phyloP scores from a whole-genome alignment of 2,797 vertebrate genomes.

The Coreius guichenoti region DNA sequence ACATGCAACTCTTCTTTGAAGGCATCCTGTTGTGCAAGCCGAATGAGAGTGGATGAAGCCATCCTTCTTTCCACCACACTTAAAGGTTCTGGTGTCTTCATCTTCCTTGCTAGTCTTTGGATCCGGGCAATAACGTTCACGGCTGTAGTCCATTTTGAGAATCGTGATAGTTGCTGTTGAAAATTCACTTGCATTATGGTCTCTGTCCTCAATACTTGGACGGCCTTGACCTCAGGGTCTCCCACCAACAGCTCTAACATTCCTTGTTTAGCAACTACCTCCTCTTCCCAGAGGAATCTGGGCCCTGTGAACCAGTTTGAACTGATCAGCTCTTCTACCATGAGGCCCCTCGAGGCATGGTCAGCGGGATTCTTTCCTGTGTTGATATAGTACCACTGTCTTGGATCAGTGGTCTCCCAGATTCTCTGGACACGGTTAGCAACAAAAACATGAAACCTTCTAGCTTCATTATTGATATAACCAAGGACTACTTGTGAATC shows the following conservation, averaged over 20 bases:
- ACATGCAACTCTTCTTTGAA: slow-evolving; percentile 38
- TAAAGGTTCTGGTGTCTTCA: slow-evolving; percentile 9
- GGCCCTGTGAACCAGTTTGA: no score
- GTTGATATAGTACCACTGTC: not conserved
- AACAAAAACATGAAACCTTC: slow-evolving; percentile 24
- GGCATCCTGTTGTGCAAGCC: slow-evolving; percentile 20
- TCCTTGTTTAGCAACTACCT: no score
- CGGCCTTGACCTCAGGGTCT: no score
- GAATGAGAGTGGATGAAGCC: not conserved
- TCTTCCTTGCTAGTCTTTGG: slow-evolving; percentile 4
- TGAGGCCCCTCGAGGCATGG: no score
- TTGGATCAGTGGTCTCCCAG: not conserved
- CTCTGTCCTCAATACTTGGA: no score
- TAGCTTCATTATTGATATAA: slow-evolving; percentile 9
- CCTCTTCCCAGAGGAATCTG: no score
- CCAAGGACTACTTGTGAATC: slow-evolving; percentile 22
- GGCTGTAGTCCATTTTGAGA: no score
- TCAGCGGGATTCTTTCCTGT: no score
- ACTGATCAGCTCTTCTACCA: no score
- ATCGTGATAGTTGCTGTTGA: no score
- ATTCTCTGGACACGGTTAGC: slow-evolving; percentile 36
- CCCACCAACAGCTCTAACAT: no score
- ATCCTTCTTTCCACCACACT: slow-evolving; percentile 44
- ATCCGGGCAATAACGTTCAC: slow-evolving; percentile 21
- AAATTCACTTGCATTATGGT: no score